phyloP scores from a whole-genome alignment of 2,888 invertebrate species.

The Strigamia crassipes region DNA sequence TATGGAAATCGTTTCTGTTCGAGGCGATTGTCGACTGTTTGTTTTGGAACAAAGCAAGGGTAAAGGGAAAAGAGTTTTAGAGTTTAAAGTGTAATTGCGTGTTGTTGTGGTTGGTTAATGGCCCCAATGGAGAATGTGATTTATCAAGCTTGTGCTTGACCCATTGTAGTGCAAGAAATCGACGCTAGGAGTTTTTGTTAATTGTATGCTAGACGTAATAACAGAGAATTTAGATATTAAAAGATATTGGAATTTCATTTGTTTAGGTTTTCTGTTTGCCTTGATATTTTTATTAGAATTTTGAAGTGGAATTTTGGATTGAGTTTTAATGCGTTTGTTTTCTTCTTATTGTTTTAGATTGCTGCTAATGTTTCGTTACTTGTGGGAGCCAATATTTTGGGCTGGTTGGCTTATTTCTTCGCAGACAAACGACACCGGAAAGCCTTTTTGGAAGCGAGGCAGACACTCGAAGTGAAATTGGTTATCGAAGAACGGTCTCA shows the following conservation, averaged over 20 bases:
- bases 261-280: neutral
- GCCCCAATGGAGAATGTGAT: no score
- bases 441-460: conserved; percentile 87
- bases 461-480: conserved; percentile 87
- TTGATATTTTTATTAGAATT: neutral
- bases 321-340: neutral
- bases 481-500: conserved; percentile 92
- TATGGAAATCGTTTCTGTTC: neutral
- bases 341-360: conserved; percentile 65
- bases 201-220: no score
- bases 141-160: no score
- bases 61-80: no score
- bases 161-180: no score
- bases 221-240: no score
- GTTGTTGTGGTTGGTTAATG: no score
- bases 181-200: no score
- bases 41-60: neutral
- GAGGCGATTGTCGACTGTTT: neutral
- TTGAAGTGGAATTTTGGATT: neutral
- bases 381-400: conserved; percentile 74
- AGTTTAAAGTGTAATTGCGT: no score
- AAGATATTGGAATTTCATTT: no score
- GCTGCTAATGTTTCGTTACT: conserved; percentile 73
- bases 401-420: conserved; percentile 73
- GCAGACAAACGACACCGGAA: conserved; percentile 84